phyloP scores from a whole-genome alignment of 2,888 invertebrate genomes.

The Cantharis lateralis region DNA sequence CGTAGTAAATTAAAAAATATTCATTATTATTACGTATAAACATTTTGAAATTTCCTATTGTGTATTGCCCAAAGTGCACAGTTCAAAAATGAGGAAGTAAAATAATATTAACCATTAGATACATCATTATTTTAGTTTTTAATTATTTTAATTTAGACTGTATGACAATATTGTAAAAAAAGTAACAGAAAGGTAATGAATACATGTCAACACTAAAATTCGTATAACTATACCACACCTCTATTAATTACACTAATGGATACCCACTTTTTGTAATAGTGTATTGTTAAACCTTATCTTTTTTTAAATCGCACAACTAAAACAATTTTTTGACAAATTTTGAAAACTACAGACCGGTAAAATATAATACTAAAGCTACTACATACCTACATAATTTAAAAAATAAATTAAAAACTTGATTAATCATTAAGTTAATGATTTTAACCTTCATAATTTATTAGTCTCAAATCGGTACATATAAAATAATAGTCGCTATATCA shows the following conservation, averaged over 20 bases:
- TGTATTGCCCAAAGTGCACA: not conserved
- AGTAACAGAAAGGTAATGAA: constrained; percentile 17
- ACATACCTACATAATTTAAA: not conserved
- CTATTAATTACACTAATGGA: constrained; percentile 27
- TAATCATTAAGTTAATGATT: not conserved
- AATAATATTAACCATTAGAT: not conserved
- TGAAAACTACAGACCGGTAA: not conserved
- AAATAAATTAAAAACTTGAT: not conserved
- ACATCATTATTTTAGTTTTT: not conserved
- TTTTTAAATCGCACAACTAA: constrained; percentile 9
- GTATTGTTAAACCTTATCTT: constrained; percentile 10
- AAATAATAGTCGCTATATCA: not conserved
- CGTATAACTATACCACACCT: constrained; percentile 19
- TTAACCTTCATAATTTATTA: not conserved
- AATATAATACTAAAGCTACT: no score
- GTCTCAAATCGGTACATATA: no score
- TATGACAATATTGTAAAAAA: constrained; percentile 2
- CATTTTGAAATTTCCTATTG: not conserved
- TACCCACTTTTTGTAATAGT: constrained; percentile 7
- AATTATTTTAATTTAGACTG: not conserved
- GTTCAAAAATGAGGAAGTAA: not conserved
- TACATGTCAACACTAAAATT: constrained; percentile 20
- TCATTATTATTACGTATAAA: not conserved
- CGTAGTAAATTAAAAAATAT: not conserved
- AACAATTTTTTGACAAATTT: not conserved